These are phyloP conservation scores for Orchesellides sinensis DNA, from an alignment of 2,888 invertebrate species.

Conservation along the genomic window DNA sequence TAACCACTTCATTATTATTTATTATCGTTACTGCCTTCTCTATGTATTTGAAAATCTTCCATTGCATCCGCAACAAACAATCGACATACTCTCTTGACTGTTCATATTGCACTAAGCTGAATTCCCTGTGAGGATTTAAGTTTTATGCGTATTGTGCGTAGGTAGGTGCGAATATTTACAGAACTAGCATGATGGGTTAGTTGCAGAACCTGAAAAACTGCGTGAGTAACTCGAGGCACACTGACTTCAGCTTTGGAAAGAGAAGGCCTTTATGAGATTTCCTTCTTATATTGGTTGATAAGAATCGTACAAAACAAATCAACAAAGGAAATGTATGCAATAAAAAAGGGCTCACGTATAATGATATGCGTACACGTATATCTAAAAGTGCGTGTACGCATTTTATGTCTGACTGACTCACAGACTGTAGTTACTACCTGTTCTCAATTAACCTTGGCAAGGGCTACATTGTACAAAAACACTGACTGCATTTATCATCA, in stretches of 20 bases:
- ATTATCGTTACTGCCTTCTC: not conserved
- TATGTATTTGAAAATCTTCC: slow-evolving; percentile 33
- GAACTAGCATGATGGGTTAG: slow-evolving; percentile 1
- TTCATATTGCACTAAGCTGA: not conserved
- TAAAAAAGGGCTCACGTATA: slow-evolving; percentile 2
- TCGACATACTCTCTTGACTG: not conserved
- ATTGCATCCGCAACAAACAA: slow-evolving; percentile 45
- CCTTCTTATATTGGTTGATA: no score
- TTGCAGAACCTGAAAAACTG: slow-evolving; percentile 52
- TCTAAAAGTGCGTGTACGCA: slow-evolving; percentile 34
- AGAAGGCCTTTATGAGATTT: slow-evolving; percentile 26
- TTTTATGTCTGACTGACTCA: slow-evolving; percentile 1
- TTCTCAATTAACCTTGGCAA: slow-evolving; percentile 58
- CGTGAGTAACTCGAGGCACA: slow-evolving; percentile 13
- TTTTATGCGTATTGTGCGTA: slow-evolving; percentile 40
- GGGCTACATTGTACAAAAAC: slow-evolving; percentile 23
- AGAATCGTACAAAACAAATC: no score
- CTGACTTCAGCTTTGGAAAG: slow-evolving; percentile 33
- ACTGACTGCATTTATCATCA: slow-evolving; percentile 3
- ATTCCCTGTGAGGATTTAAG: no score
- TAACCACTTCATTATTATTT: slow-evolving; percentile 44
- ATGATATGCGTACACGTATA: slow-evolving; percentile 5
- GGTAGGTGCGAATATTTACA: slow-evolving; percentile 10
- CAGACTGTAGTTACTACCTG: slow-evolving; percentile 22
- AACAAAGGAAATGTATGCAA: slow-evolving; percentile 7